Percentiles rank a stretch among this genome's conserved stretches.
Conservation (phyloP, 2,797 vertebrate genomes). For the Coregonus sp. region DNA sequence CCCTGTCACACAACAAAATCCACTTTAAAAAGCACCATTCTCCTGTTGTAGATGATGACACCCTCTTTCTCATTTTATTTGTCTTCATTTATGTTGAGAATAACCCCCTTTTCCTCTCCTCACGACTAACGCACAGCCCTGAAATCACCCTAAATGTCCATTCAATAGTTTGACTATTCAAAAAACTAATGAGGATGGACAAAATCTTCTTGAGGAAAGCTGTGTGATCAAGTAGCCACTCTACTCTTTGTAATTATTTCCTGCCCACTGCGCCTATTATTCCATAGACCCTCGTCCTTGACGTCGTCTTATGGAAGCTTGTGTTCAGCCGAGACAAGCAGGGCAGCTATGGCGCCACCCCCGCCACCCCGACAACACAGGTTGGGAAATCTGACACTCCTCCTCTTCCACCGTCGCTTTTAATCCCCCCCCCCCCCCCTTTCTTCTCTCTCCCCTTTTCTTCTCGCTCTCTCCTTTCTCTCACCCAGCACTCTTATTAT, state of each 20-base stretch:
- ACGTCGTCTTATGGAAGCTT: conserved; percentile 98
- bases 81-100: conserved; percentile 15
- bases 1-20: not conserved
- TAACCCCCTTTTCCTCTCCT: conserved; percentile 29
- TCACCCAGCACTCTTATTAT: conserved; percentile 34
- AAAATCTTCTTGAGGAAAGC: conserved; percentile 34
- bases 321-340: conserved; percentile 98
- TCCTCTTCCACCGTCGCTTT: conserved; percentile 56
- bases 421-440: not conserved
- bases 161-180: not conserved
- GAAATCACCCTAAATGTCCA: conserved; percentile 18
- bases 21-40: conserved; percentile 3
- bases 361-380: conserved; percentile 88
- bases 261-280: conserved; percentile 79
- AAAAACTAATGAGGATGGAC: conserved; percentile 7
- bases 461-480: not conserved
- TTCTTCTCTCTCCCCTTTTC: conserved; percentile 2
- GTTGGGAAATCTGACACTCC: conserved; percentile 86
- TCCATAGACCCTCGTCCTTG: conserved; percentile 97
- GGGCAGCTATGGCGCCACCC: conserved; percentile 85
- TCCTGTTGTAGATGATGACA: conserved; percentile 17
- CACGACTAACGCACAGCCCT: conserved; percentile 50
- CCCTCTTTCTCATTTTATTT: conserved; percentile 26
- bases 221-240: conserved; percentile 78
- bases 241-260: conserved; percentile 78